Conservation (phyloP, 2,888 invertebrate species). For the Nomada ferruginata region DNA sequence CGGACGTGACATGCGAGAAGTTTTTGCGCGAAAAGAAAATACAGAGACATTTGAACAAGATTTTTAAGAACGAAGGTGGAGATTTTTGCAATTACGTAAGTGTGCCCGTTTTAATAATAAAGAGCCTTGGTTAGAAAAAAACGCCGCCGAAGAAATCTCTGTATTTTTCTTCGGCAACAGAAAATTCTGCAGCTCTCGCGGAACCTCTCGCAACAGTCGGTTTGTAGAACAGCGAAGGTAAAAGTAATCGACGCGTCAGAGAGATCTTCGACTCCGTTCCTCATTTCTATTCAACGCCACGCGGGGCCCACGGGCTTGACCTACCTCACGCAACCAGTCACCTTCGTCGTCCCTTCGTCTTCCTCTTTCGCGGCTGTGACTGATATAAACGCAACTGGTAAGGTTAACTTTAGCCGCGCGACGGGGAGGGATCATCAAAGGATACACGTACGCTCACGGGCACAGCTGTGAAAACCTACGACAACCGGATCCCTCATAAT, state of each 20-base stretch:
- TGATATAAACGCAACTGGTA: conserved; percentile 64
- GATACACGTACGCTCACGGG: neutral
- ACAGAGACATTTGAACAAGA: neutral
- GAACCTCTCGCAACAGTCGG: conserved; percentile 18
- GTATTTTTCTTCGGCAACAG: neutral
- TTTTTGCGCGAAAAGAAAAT: neutral
- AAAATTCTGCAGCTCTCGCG: neutral
- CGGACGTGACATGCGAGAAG: neutral
- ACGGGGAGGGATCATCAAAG: conserved; percentile 44
- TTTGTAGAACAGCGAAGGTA: conserved; percentile 14
- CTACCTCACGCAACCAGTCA: conserved; percentile 60
- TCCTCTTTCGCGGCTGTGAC: conserved; percentile 26
- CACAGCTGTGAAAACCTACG: conserved; percentile 43
- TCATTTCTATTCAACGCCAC: conserved; percentile 53
- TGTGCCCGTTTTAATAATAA: conserved; percentile 2
- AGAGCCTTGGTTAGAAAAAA: neutral
- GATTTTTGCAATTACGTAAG: neutral
- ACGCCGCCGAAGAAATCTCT: neutral
- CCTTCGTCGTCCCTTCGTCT: conserved; percentile 47
- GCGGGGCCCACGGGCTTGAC: conserved; percentile 45
- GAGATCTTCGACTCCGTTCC: conserved; percentile 25
- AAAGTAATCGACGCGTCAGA: conserved; percentile 36
- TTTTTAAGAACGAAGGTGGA: neutral
- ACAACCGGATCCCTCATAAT: conserved; percentile 48
- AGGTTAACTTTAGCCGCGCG: conserved; percentile 51